Evolutionary conservation across 2,113 vertebrate genomes (phyloP), one percentile per base, ranked within the genome.

Genomic region (Tetrax tetrax): DNA sequence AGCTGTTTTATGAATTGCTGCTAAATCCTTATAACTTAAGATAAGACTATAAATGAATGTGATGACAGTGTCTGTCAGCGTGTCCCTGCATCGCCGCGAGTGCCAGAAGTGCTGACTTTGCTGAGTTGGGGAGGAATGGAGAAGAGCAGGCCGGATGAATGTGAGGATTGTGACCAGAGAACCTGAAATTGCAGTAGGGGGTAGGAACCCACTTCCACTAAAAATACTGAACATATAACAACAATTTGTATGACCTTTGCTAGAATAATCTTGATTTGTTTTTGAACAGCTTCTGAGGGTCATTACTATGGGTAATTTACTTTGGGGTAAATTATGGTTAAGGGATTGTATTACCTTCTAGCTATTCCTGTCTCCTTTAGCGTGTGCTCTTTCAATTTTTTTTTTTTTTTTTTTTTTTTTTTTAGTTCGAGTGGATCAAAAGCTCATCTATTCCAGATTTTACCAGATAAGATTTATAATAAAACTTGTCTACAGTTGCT

Each of bases 331-430:
- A 87, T 75, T 92, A 51, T 79, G 83, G 91, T 82, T 80, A 92
- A 53, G 4, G 3, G 71, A 78, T 96, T 92, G 19, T 83, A 57
- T 96, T 97, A 89, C 94, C 80, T 89, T 35, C 56, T 0, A 16
- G 89, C 68, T 95, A 87, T 95, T 96, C 80, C 53, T 76, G 77
- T 92, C 92, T 91, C n/a, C 64, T 86, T 78, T 68, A 81, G 64
- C 64, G n/a, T 14, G 78, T 89, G 61, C 65, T 84, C 51, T 75
- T 89, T 43, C 41, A 15, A 15, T 43, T 12, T 43, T 71, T 83
- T 71, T 71, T 70, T 84, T 53, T 14, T 53, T 31, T 28, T 21
- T 68, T 83, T 23, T 5, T 43, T 23, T 31, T 37, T 79, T 43
- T 69, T n/a, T 24, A 43, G 60, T 87, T 87, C 51, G 71, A 87